phyloP scores from a whole-genome alignment of 2,888 invertebrate species.

The Diarsia dahlii region DNA sequence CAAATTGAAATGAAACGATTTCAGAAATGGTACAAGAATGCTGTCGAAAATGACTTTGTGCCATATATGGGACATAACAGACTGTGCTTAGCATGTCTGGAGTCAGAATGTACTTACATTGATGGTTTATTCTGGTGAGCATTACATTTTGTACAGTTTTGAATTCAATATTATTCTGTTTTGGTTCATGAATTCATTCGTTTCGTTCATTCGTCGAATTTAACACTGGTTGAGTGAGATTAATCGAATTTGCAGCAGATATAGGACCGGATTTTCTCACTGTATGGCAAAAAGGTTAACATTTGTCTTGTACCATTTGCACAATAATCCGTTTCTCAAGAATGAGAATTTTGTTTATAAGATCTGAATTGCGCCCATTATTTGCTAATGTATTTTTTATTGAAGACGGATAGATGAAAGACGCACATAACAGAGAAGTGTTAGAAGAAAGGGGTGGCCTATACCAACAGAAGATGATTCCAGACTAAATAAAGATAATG shows the following conservation, averaged over 20 bases:
- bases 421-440: too few species aligned
- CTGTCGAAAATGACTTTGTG: constrained; percentile 68
- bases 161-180: constrained; percentile 1
- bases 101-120: constrained; percentile 33
- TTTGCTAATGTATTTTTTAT: neutral
- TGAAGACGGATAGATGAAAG: too few species aligned
- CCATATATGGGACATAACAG: constrained; percentile 72
- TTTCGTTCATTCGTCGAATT: neutral
- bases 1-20: constrained; percentile 68
- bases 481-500: neutral
- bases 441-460: too few species aligned
- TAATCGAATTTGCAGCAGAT: too few species aligned
- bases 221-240: too few species aligned
- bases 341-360: neutral
- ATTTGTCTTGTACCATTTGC: neutral
- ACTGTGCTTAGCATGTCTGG: constrained; percentile 67
- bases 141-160: neutral
- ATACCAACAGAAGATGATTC: too few species aligned
- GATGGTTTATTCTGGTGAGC: constrained; percentile 47
- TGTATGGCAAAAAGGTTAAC: neutral
- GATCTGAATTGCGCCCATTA: neutral
- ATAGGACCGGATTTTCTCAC: neutral
- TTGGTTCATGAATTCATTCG: neutral
- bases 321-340: neutral
- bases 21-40: constrained; percentile 68